Conservation (phyloP, 2,113 vertebrate species). For the Nasalis larvatus region DNA sequence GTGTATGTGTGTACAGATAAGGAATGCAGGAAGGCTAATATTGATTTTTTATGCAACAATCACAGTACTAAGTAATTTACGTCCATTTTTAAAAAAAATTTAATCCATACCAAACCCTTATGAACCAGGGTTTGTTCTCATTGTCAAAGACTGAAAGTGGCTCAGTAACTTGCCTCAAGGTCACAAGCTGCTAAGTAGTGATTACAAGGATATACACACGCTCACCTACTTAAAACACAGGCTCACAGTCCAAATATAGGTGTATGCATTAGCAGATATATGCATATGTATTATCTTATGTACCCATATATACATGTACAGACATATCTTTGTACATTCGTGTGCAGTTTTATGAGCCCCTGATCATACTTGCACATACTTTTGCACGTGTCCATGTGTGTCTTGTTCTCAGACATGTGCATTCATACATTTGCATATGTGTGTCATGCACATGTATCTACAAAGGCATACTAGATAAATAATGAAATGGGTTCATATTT, state of each 20-base stretch:
- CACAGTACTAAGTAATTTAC: neutral
- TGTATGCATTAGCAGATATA: neutral
- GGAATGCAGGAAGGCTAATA: conserved; percentile 38
- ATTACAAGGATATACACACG: conserved; percentile 43
- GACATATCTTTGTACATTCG: neutral
- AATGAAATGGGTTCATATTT: conserved; percentile 25
- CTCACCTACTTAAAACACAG: conserved; percentile 38
- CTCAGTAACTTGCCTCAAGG: conserved; percentile 53
- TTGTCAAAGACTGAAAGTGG: conserved; percentile 21
- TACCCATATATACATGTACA: neutral
- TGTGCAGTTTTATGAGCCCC: neutral
- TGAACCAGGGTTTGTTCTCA: conserved; percentile 27
- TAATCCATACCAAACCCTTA: neutral
- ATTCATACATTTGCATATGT: neutral
- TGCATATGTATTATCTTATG: neutral
- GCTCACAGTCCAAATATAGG: neutral
- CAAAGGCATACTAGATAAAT: neutral
- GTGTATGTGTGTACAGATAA: conserved; percentile 39
- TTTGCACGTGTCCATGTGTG: neutral
- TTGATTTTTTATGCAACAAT: conserved; percentile 19
- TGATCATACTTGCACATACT: neutral
- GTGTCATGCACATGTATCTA: neutral
- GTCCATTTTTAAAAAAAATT: neutral
- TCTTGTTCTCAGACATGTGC: neutral
- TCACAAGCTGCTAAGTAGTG: conserved; percentile 41